Evolutionary conservation across 1,140 invertebrate genomes (phyloP), one percentile per base, ranked within the genome.

Genomic region (Lepidurus packardi): DNA sequence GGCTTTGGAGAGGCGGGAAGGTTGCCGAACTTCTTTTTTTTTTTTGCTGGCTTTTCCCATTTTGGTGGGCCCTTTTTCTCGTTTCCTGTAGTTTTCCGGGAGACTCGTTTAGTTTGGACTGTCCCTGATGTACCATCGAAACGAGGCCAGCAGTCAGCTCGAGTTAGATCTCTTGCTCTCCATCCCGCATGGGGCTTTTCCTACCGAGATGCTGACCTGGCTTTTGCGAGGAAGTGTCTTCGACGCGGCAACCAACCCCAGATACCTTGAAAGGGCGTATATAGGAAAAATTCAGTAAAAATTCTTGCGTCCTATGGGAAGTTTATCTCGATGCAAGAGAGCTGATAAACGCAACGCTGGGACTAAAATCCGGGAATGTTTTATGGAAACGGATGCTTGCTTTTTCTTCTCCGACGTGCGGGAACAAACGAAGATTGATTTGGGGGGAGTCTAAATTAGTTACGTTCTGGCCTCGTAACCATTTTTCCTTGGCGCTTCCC

Each of bases 121-220:
- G 53, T 65, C 53, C 53, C 53, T 65, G 53, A 65, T 65, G 53
- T 65, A 65, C 53, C 53, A 65, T 65, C 53, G 53, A 65, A 65
- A 65, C 53, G 53, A 65, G 53, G 53, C 53, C 53, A 65, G 21
- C 53, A 65, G 53, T 65, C 53, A 65, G 53, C 53, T 65, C 53
- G 53, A 65, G 53, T 65, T 65, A 65, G 53, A 65, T 65, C 53
- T n/a, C 21, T 21, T 21, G 21, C 53, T 21, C 53, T 21, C 53
- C 53, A 5, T 65, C 53, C 53, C 53, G 53, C 53, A 65, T 65
- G 53, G 53, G 16, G 21, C 53, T 65, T 65, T 7, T 34, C 16
- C 16, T n/a, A 65, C 1, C 16, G 21, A 65, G 53, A 65, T 65
- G 53, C 53, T 65, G 53, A 65, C 53, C 53, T 65, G 21, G 53